Conservation (phyloP, 2,797 vertebrate species). For the Eulemur mongoz region DNA sequence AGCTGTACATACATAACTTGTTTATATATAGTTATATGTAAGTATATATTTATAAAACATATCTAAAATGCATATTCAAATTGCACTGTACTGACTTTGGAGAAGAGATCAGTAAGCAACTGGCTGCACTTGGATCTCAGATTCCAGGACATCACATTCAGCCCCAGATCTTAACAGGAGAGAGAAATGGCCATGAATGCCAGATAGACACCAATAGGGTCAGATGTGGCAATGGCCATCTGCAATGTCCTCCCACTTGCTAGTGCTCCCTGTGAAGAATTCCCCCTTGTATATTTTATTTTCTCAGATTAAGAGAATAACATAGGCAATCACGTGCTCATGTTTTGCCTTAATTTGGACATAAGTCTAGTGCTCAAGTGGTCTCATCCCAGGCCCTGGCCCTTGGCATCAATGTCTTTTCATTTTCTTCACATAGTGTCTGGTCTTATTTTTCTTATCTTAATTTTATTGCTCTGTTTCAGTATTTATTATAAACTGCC, state of each 20-base stretch:
- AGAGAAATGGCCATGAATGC: neutral
- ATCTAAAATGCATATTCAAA: neutral
- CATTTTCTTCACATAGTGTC: neutral
- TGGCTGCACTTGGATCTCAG: neutral
- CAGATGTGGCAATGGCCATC: neutral
- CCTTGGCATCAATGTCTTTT: neutral
- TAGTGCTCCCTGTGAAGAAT: neutral
- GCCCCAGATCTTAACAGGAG: neutral
- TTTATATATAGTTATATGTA: neutral
- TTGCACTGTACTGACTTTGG: neutral
- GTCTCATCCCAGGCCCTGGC: neutral
- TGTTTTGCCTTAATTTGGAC: neutral
- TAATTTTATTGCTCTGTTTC: conserved; percentile 15
- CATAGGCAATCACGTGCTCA: neutral
- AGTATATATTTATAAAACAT: neutral
- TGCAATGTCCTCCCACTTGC: neutral
- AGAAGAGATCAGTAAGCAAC: neutral
- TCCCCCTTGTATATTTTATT: neutral
- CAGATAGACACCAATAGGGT: neutral
- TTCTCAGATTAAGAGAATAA: neutral
- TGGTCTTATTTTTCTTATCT: neutral
- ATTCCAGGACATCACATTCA: neutral
- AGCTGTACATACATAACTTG: neutral
- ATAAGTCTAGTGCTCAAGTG: neutral
- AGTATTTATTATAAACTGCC: neutral